Percentiles rank a stretch among this genome's conserved stretches.
Conservation (phyloP, 2,797 vertebrate species). For the Acanthurus tractus region DNA sequence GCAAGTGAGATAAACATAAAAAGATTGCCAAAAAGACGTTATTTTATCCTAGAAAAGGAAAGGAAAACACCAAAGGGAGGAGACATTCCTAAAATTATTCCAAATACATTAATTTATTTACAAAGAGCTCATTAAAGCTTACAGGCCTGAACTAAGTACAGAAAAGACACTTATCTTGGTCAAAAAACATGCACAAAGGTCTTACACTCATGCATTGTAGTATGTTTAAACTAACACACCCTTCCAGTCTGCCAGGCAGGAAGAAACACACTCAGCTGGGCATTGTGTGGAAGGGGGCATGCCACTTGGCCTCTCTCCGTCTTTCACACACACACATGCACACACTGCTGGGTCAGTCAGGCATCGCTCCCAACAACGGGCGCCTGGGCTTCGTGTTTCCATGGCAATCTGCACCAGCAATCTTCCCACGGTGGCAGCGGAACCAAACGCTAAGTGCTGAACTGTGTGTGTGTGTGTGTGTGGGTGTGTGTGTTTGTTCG, state of each 20-base stretch:
- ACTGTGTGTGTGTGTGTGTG: slow-evolving; percentile 33
- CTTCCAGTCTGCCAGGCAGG: slow-evolving; percentile 82
- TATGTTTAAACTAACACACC: slow-evolving; percentile 79
- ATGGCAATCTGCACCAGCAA: slow-evolving; percentile 79
- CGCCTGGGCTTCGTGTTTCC: slow-evolving; percentile 80
- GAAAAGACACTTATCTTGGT: too few relatives aligned
- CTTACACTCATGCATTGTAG: slow-evolving; percentile 59
- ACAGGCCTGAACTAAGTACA: neutral
- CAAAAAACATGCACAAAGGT: slow-evolving; percentile 50
- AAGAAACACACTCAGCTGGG: slow-evolving; percentile 80
- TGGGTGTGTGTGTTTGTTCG: slow-evolving; percentile 18
- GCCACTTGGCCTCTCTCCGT: slow-evolving; percentile 73
- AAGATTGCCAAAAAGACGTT: slow-evolving; percentile 20
- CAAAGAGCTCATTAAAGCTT: neutral
- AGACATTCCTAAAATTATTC: neutral
- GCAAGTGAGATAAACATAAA: slow-evolving; percentile 35
- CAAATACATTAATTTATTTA: slow-evolving; percentile 14
- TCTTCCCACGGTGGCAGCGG: slow-evolving; percentile 86
- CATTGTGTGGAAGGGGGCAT: slow-evolving; percentile 81
- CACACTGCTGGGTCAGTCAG: slow-evolving; percentile 76
- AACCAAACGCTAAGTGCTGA: slow-evolving; percentile 58
- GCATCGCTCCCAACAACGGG: slow-evolving; percentile 78
- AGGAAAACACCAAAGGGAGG: slow-evolving; percentile 14
- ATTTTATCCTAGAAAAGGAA: slow-evolving; percentile 7
- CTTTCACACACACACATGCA: slow-evolving; percentile 73